phyloP scores from a whole-genome alignment of 2,797 vertebrate species.

The Anguilla obscura region DNA sequence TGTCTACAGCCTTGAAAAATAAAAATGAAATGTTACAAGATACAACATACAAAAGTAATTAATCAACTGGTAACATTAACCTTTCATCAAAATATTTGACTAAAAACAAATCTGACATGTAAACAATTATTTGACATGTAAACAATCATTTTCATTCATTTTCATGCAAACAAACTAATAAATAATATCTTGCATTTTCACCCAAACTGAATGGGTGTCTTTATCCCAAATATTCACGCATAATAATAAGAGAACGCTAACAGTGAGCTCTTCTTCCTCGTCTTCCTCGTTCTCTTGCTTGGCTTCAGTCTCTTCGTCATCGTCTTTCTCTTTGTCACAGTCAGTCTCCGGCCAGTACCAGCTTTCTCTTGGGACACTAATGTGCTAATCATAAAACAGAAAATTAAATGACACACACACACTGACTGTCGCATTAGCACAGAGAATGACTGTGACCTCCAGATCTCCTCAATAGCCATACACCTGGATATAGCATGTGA shows the following conservation, averaged over 20 bases:
- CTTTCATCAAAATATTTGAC: background rate
- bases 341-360: conserved; percentile 76
- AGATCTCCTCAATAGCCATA: background rate
- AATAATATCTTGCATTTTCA: background rate
- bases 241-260: conserved; percentile 43
- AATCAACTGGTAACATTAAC: background rate
- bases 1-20: conserved; percentile 78
- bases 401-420: background rate
- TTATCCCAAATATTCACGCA: background rate
- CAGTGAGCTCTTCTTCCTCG: conserved; percentile 62
- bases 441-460: background rate
- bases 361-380: conserved; percentile 66
- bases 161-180: background rate
- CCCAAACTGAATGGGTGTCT: background rate
- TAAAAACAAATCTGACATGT: background rate
- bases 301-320: conserved; percentile 44
- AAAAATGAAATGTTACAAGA: conserved; percentile 34
- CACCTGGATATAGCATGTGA: too few species aligned
- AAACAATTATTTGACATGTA: background rate
- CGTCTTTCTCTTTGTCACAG: conserved; percentile 49
- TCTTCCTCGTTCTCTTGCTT: conserved; percentile 46
- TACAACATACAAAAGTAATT: background rate
- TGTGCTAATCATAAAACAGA: conserved; percentile 53
- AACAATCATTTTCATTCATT: background rate
- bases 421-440: background rate